A percentile compares a stretch with the other conserved stretches of the same genome.
Conservation (phyloP, 1,140 invertebrate genomes). For the Andrena cerasifolii region DNA sequence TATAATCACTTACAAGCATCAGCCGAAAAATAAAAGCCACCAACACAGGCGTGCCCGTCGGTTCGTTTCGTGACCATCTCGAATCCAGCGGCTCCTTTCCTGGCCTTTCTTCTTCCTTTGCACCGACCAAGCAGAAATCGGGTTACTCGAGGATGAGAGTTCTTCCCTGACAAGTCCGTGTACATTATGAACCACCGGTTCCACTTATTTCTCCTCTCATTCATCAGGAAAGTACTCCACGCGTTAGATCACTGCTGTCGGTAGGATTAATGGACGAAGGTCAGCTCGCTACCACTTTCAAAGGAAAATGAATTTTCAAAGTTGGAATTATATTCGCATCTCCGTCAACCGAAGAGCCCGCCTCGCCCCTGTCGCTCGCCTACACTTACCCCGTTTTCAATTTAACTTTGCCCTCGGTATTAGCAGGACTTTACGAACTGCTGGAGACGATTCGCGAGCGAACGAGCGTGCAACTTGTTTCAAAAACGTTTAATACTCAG, state of each 20-base stretch:
- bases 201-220: no score
- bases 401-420: conserved; percentile 22
- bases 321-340: background rate
- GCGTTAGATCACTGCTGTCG: background rate
- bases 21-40: conserved; percentile 57
- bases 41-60: background rate
- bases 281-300: background rate
- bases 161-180: background rate
- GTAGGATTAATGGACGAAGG: background rate
- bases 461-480: conserved; percentile 4
- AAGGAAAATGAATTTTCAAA: background rate
- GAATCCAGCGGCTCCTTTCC: background rate
- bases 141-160: background rate
- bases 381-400: no score
- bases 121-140: background rate
- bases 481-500: no score
- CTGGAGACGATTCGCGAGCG: background rate
- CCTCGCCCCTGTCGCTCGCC: conserved; percentile 3
- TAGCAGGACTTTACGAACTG: conserved; percentile 12
- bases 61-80: conserved; percentile 26
- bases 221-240: no score
- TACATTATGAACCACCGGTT: no score
- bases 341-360: background rate
- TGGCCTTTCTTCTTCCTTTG: background rate
- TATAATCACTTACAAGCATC: conserved; percentile 50